These are phyloP conservation scores for Amphipyra tragopoginis DNA, from an alignment of 2,888 invertebrate species.

Conservation along the genomic window DNA sequence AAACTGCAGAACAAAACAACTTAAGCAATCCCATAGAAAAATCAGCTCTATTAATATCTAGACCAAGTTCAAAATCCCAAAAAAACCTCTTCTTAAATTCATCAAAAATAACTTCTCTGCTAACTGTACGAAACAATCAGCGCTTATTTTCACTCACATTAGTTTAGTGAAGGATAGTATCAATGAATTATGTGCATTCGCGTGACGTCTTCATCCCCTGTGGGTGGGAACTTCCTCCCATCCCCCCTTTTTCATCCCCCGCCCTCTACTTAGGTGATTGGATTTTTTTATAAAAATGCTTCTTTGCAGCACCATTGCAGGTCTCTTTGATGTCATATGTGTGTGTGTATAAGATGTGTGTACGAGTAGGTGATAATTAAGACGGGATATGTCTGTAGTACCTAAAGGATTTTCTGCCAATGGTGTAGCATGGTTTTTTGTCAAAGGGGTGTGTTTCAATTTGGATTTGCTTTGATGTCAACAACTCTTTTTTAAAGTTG, in stretches of 20 bases:
- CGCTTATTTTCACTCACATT: slow-evolving; percentile 88
- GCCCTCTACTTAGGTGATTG: slow-evolving; percentile 82
- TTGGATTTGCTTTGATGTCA: slow-evolving; percentile 32
- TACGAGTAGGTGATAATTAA: slow-evolving; percentile 39
- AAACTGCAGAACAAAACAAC: too few relatives aligned
- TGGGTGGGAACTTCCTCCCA: slow-evolving; percentile 58
- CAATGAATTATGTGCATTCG: slow-evolving; percentile 88
- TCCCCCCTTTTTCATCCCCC: slow-evolving; percentile 46
- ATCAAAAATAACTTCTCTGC: slow-evolving; percentile 49
- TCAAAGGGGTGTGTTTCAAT: slow-evolving; percentile 15
- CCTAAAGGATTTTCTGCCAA: slow-evolving; percentile 36
- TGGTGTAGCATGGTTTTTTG: slow-evolving; percentile 30
- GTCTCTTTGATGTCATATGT: slow-evolving; percentile 69
- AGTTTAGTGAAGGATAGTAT: slow-evolving; percentile 85
- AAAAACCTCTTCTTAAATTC: background rate
- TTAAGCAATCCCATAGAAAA: background rate
- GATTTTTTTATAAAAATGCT: slow-evolving; percentile 77
- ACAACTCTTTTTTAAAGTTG: slow-evolving; percentile 26
- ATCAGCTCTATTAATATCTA: background rate
- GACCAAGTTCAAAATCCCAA: background rate
- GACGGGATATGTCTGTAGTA: slow-evolving; percentile 9
- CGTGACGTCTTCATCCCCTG: slow-evolving; percentile 83
- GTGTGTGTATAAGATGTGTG: slow-evolving; percentile 24
- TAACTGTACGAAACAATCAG: slow-evolving; percentile 76
- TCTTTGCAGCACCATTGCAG: slow-evolving; percentile 43